Conservation (phyloP, 2,113 vertebrate genomes). For the Callipepla californica region DNA sequence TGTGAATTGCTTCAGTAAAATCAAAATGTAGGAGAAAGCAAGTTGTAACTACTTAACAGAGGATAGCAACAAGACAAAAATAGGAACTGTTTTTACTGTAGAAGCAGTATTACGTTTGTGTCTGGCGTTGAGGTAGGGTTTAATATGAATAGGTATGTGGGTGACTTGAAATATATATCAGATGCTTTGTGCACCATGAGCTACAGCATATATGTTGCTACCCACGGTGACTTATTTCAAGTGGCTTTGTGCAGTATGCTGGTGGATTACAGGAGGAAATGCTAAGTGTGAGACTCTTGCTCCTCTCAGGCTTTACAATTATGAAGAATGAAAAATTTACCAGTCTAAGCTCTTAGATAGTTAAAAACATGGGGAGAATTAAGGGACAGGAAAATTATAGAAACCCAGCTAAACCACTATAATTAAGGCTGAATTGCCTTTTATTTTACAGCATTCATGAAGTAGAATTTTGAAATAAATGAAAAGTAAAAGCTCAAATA, state of each 20-base stretch:
- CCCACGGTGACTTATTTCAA: constrained; percentile 44
- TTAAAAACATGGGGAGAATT: constrained; percentile 70
- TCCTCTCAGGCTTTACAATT: constrained; percentile 59
- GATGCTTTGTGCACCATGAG: constrained; percentile 4
- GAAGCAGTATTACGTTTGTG: neutral
- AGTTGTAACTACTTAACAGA: neutral
- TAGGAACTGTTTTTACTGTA: neutral
- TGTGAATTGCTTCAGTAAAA: neutral
- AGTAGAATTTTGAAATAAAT: constrained; percentile 69
- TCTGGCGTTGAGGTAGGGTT: neutral
- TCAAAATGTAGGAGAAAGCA: neutral
- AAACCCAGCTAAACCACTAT: constrained; percentile 65
- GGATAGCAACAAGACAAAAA: neutral
- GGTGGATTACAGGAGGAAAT: constrained; percentile 46
- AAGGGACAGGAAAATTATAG: constrained; percentile 72
- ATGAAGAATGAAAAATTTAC: constrained; percentile 71
- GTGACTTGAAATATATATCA: neutral
- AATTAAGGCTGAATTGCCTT: constrained; percentile 72
- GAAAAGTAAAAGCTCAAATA: constrained; percentile 60
- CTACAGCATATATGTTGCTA: constrained; percentile 24
- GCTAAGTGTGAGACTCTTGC: constrained; percentile 53
- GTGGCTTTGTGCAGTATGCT: constrained; percentile 61
- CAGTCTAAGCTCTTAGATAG: constrained; percentile 56
- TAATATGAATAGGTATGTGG: neutral
- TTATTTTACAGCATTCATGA: constrained; percentile 61